Conservation (phyloP, 2,113 vertebrate species). For the Oxygymnocypris stewartii region DNA sequence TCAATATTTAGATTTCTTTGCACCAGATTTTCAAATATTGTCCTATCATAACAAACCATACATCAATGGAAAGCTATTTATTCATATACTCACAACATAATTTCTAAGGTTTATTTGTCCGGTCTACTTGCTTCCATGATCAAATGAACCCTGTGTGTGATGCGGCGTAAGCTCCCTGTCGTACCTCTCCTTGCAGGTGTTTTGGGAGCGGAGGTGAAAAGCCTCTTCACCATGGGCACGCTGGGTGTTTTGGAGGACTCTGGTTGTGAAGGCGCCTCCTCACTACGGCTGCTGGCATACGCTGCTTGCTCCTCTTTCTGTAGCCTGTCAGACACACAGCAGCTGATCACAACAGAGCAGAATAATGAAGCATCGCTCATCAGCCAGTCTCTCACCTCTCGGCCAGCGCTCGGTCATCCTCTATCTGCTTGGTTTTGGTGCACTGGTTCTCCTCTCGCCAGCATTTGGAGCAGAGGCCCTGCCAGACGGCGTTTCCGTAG, state of each 20-base stretch:
- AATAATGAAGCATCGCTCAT: not conserved
- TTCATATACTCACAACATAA: too few relatives aligned
- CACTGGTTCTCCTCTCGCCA: slow-evolving; percentile 92
- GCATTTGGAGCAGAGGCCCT: slow-evolving; percentile 95
- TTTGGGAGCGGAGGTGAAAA: slow-evolving; percentile 90
- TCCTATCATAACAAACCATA: too few relatives aligned
- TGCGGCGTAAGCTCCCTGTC: not conserved
- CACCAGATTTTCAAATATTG: too few relatives aligned
- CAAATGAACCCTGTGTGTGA: too few relatives aligned
- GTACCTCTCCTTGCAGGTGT: slow-evolving; percentile 87
- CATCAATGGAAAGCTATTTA: too few relatives aligned
- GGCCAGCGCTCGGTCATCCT: slow-evolving; percentile 93
- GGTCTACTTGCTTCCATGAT: too few relatives aligned
- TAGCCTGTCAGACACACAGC: slow-evolving; percentile 72
- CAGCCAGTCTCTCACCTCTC: slow-evolving; percentile 78
- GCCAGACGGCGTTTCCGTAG: slow-evolving; percentile 92
- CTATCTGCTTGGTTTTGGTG: slow-evolving; percentile 89
- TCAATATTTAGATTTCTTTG: too few relatives aligned
- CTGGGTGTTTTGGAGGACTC: slow-evolving; percentile 89
- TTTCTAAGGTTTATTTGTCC: too few relatives aligned
- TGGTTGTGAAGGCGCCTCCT: slow-evolving; percentile 77
- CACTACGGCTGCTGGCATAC: slow-evolving; percentile 81
- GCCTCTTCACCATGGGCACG: slow-evolving; percentile 92
- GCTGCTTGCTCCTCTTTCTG: slow-evolving; percentile 92
- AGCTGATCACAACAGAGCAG: not conserved